Evolutionary conservation across 2,888 invertebrate genomes (phyloP), one percentile per base, ranked within the genome.

Genomic region (Ophonus ardosiacus): DNA sequence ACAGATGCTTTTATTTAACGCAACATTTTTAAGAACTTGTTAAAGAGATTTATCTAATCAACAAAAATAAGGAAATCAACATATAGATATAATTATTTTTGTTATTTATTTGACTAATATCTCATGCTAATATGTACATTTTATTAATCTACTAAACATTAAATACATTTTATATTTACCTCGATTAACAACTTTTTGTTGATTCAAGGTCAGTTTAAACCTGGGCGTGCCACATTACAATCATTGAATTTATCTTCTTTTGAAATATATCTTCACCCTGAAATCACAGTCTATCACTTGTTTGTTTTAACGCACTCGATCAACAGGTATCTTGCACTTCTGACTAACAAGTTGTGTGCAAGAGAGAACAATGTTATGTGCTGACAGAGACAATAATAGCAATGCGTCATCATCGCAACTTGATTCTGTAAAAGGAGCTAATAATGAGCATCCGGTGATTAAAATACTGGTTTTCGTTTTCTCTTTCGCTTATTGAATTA

Each of bases 371-470:
- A 61, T 65, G 13, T 43, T 15, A 5, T 74, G 43, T 74, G 43
- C 71, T 74, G 61, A 68, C 51, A 81, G 56, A 81, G 81, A 81
- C 31, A 71, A 43, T 51, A 57, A 71, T 57, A 15, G 8, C 8
- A 84, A 61, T 84, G 78, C 84, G 84, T 84, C 84, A 84, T 63
- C 63, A 83, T 31, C 40, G 31, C 57, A 83, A 57, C 56, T 21
- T 24, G 84, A 65, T 63, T 76, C 63, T 78, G 84, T 31, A 84
- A 63, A 81, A 78, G 84, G 78, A 83, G 78, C 51, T 65, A 84
- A 71, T 78, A 74, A 51, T 18, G 38, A 31, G 84, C 65, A 84
- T 84, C 84, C 84, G 84, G 84, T 84, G 78, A 57, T 40, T 71
- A 74, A 84, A 57, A 15, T 61, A 76, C 78, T 24, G 21, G 78